Base-by-base conservation (phyloP, 2,113 vertebrate genomes). In the Varanus salvator region DNA sequence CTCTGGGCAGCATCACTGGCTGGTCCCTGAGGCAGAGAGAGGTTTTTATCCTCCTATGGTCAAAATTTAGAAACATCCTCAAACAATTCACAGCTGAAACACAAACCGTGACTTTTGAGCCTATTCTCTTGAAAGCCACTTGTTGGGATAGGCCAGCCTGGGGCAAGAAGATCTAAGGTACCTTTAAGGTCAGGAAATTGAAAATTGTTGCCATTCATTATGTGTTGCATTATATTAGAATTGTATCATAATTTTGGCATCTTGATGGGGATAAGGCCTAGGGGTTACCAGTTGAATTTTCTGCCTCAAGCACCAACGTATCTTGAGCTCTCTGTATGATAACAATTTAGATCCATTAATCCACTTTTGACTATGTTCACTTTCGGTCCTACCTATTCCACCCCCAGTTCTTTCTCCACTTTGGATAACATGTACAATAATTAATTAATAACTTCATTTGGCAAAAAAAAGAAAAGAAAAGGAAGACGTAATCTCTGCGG, bases 401-500 rank as follows among this genome's bases (percentile, higher is more conserved):
- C n/a, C 9, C 54, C 84, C 84, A 57, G 31, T 50, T 52, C 50
- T 74, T 54, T 75, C 38, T 31, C 84, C 52, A 74, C 50, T 31
- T 48, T 68, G 38, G 44, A 60, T 68, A 87, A 80, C 57, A 68
- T 80, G 60, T 80, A 80, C 44, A 80, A 80, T 60, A 87, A 80
- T 44, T 80, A 80, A 80, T 87, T 87, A 80, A 87, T 87, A 87
- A 80, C 48, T 69, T 80, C 60, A 80, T 69, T 80, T 80, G 29
- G 75, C 29, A 44, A 15, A 25, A 25, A 48, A 66, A 29, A n/a
- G n/a, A n/a, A 25, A 48, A 66, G 66, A 29, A 89, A 48, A 14
- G 50, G 52, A 72, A 95, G 69, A 92, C 94, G 76, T 84, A 89
- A 91, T 93, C 71, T 66, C 93, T 91, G 92, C 92, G 95, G 93